Evolutionary conservation across 2,888 invertebrate species (phyloP).

Genomic region (Acrobasis consociella): DNA sequence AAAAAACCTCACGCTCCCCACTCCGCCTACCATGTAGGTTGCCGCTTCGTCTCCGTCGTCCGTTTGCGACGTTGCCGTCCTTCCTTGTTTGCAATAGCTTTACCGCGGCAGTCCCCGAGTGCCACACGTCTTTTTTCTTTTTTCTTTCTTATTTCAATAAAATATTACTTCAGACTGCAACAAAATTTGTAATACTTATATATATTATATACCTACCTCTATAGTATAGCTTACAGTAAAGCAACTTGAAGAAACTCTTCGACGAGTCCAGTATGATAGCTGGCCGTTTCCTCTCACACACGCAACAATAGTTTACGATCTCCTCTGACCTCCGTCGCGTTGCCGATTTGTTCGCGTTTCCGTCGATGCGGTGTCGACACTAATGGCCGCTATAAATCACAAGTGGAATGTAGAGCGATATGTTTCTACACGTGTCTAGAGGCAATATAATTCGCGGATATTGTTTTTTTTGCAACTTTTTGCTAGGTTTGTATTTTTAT

Average conservation of each 20-base stretch:
- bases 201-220: too few relatives aligned
- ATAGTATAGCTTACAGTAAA: too few relatives aligned
- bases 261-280: background rate
- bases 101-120: too few relatives aligned
- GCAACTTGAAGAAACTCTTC: background rate
- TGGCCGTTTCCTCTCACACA: background rate
- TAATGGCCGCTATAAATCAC: conserved; percentile 24
- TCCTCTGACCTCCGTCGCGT: background rate
- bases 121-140: too few relatives aligned
- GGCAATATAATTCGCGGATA: conserved; percentile 2
- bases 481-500: background rate
- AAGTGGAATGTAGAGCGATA: background rate
- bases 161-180: too few relatives aligned
- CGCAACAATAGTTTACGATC: conserved; percentile 2
- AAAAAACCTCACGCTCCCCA: too few relatives aligned
- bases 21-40: too few relatives aligned
- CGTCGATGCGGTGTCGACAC: conserved; percentile 25
- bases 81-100: too few relatives aligned
- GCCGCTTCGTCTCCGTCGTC: too few relatives aligned
- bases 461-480: background rate
- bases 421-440: conserved; percentile 1
- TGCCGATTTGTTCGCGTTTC: background rate
- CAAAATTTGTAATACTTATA: too few relatives aligned
- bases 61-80: too few relatives aligned
- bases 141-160: too few relatives aligned